Evolutionary conservation across 2,797 vertebrate genomes (phyloP), one percentile per base, ranked within the genome.

Genomic region (Craterocephalus amniculus): DNA sequence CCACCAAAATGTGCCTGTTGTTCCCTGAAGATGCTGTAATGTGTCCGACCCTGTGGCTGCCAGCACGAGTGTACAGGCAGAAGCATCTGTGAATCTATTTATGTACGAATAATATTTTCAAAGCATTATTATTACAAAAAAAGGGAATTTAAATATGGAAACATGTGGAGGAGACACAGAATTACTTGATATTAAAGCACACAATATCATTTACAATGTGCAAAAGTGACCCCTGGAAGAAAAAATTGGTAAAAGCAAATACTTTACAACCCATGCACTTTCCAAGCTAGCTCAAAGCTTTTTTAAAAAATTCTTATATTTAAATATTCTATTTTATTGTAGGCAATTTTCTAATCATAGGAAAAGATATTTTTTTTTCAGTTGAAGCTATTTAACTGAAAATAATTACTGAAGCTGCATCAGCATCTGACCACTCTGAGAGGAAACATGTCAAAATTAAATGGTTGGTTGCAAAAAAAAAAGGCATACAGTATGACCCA

Each of bases 1-100:
- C 48, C 51, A 31, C 54, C 57, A 49, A 55, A 60, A 55, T 48
- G 65, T 65, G 40, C 45, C 61, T 54, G 72, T 38, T 24, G 24
- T 68, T 70, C 67, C 71, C 57, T 32, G 57, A 29, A 70, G 40
- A 74, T 72, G 64, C 48, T 48, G 74, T 78, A 63, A 63, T 78
- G 55, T 49, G 77, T 75, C 66, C 24, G 59, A 58, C 24, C 36
- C 36, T 72, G 73, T 56, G 35, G 58, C 34, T 40, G 60, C 51
- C 70, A 29, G 51, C 51, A 55, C 24, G 48, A 78, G 58, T 67
- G 69, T 54, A 34, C 32, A 6, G 73, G 63, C 70, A 78, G 31
- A 45, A 52, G 27, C 2, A 22, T 16, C 40, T 43, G 40, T 14
- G 16, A n/a, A 48, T 7, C 8, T 6, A 45, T 45, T 20, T 45